phyloP scores from a whole-genome alignment of 2,888 invertebrate genomes.

The Charanyca ferruginea region DNA sequence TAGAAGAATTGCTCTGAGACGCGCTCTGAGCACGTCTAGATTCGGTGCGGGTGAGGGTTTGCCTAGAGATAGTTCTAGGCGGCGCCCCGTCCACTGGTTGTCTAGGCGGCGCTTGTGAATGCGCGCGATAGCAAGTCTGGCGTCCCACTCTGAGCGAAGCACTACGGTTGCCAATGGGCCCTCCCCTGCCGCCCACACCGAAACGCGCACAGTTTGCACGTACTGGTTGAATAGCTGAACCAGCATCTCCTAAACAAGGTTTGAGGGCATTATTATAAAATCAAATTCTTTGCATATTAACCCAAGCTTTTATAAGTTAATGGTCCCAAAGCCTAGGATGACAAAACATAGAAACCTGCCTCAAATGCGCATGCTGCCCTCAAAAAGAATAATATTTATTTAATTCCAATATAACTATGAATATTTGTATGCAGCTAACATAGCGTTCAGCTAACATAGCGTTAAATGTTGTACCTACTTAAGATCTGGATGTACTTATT shows the following conservation, averaged over 20 bases:
- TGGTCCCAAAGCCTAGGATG: too few species aligned
- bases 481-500: too few species aligned
- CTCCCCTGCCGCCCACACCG: constrained; percentile 84
- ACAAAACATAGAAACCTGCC: too few species aligned
- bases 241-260: constrained; percentile 80
- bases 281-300: not conserved
- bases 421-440: too few species aligned
- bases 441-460: too few species aligned
- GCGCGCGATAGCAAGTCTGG: constrained; percentile 94
- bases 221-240: constrained; percentile 83
- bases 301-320: not conserved
- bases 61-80: constrained; percentile 94
- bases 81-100: constrained; percentile 92
- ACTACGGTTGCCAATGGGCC: constrained; percentile 93
- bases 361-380: too few species aligned
- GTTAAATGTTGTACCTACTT: too few species aligned
- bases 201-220: constrained; percentile 81
- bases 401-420: too few species aligned
- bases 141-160: constrained; percentile 93
- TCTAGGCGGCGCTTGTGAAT: constrained; percentile 95
- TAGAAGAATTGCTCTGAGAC: constrained; percentile 94
- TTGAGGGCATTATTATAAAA: constrained; percentile 6
- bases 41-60: constrained; percentile 92
- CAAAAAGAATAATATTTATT: too few species aligned
- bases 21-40: constrained; percentile 92